These are phyloP conservation scores for Ptychochromis oligacanthus DNA, from an alignment of 2,113 vertebrate species.

Conservation along the genomic window DNA sequence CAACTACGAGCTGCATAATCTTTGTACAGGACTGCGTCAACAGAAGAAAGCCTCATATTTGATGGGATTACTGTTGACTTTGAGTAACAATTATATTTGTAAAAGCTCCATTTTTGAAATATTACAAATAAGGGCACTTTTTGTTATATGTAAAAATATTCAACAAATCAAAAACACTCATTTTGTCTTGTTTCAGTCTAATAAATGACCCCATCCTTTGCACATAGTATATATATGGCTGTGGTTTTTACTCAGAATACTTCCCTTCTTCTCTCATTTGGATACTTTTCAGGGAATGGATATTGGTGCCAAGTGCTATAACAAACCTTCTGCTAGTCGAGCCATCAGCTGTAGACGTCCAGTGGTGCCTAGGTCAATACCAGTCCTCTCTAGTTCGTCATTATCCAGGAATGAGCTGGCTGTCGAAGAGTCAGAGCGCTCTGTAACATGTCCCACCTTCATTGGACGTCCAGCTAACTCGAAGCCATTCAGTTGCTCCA, in stretches of 20 bases:
- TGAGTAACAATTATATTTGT: not conserved
- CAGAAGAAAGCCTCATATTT: not conserved
- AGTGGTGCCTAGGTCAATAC: constrained; percentile 97
- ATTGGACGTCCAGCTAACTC: constrained; percentile 96
- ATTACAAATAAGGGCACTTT: not conserved
- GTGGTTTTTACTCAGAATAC: not conserved
- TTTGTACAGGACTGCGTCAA: too few relatives aligned
- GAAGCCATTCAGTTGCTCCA: constrained; percentile 98
- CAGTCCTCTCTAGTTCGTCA: constrained; percentile 96
- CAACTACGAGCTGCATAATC: too few relatives aligned
- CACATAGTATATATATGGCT: not conserved
- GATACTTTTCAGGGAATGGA: not conserved
- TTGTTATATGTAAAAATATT: not conserved
- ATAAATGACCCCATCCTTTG: not conserved
- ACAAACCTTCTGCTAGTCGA: constrained; percentile 93
- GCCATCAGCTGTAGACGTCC: constrained; percentile 98
- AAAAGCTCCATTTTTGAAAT: not conserved
- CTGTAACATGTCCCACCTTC: constrained; percentile 98
- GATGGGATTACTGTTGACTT: not conserved
- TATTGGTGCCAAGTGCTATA: not conserved
- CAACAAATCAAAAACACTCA: not conserved
- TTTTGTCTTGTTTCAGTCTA: not conserved
- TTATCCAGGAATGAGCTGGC: constrained; percentile 98
- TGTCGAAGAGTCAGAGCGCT: constrained; percentile 95
- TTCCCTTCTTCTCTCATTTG: not conserved